Percentiles rank a stretch among this genome's conserved stretches.
Evolutionary conservation across 2,888 invertebrate species (phyloP).

Genomic region (Rhagophthalmus giganteus): DNA sequence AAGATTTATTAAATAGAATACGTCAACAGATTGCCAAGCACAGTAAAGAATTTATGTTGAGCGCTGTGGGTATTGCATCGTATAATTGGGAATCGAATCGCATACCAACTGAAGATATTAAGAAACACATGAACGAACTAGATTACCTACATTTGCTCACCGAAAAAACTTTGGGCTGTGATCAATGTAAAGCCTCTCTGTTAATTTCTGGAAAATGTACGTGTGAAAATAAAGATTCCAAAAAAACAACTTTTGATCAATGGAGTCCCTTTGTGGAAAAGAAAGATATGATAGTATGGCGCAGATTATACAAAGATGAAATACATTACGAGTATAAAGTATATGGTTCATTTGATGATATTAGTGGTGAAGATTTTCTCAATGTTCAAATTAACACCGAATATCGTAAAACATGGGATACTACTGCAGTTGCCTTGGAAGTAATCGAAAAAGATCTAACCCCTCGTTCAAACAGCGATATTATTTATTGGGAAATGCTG

Average conservation of each 20-base stretch:
- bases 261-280: slow-evolving; percentile 83
- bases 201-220: slow-evolving; percentile 56
- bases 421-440: slow-evolving; percentile 71
- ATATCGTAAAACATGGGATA: slow-evolving; percentile 80
- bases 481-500: slow-evolving; percentile 86
- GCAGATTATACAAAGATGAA: slow-evolving; percentile 66
- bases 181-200: slow-evolving; percentile 49
- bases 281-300: slow-evolving; percentile 80
- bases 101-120: slow-evolving; percentile 61
- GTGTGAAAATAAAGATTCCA: slow-evolving; percentile 44
- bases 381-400: slow-evolving; percentile 80
- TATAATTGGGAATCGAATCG: slow-evolving; percentile 67
- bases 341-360: slow-evolving; percentile 79
- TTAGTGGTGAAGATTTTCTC: slow-evolving; percentile 77
- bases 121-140: slow-evolving; percentile 62
- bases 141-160: slow-evolving; percentile 60
- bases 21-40: slow-evolving; percentile 54
- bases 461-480: slow-evolving; percentile 64
- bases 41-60: slow-evolving; percentile 60
- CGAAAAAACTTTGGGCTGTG: slow-evolving; percentile 60
- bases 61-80: slow-evolving; percentile 59
- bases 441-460: slow-evolving; percentile 69
- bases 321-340: slow-evolving; percentile 85
- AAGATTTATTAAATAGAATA: slow-evolving; percentile 58
- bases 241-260: slow-evolving; percentile 54